Base-by-base conservation (phyloP, 2,888 invertebrate genomes). In the Pandemis heparana region DNA sequence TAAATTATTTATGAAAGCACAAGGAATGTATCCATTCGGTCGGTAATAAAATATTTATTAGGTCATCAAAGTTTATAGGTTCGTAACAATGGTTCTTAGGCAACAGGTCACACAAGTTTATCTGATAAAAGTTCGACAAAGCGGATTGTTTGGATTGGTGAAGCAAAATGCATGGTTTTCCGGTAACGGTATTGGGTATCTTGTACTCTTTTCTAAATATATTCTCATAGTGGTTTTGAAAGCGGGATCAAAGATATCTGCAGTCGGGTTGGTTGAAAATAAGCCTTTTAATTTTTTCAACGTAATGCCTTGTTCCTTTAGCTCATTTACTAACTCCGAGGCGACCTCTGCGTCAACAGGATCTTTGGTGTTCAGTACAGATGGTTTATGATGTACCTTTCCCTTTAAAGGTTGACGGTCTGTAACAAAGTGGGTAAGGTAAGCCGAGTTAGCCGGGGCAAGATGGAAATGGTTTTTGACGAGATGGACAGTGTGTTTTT, bases 111-210 rank as follows among this genome's bases (percentile, higher is more conserved):
- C 23, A 4, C 16, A 60, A 43, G 46, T 63, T 63, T 18, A 65
- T 48, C 18, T 48, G 32, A 65, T 65, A 9, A 48, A 18, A 65
- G 64, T 51, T 43, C 86, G 81, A 78, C 90, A 90, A 1, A 90
- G 78, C 0, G 82, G 70, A 76, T 79, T 91, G 5, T 80, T 76
- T 9, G 90, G 90, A 56, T 89, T 82, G 6, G 81, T 82, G 74
- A 82, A 85, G 76, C 90, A 91, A 79, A 87, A 88, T 0, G 83
- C 85, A 73, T 91, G 85, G 72, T 90, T 90, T 81, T 85, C 87
- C 9, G 89, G 83, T 41, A 87, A 77, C 0, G 90, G 90, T 59
- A 89, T 53, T 2, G 84, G 82, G 18, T 84, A 81, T 70, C 82
- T 84, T 2, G 87, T 82, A 76, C 90, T 91, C 1, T 80, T 75